Base-by-base conservation (phyloP, 1,140 invertebrate species). In the Bombus impatiens region DNA sequence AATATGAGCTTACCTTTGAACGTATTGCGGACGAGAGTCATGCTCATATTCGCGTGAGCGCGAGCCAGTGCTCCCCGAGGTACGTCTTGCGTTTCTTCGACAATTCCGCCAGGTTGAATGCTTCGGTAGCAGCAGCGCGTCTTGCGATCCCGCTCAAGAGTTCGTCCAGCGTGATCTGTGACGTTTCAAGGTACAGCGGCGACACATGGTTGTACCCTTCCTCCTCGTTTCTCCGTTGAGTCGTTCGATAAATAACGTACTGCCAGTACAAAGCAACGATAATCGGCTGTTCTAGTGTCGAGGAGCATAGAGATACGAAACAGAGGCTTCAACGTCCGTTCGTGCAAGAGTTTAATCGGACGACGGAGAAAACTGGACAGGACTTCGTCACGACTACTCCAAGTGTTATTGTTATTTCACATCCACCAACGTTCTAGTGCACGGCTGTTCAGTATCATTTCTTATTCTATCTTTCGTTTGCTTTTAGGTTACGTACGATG, bases 11-110 rank as follows among this genome's bases (percentile, higher is more conserved):
- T 82, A 95, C 95, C 95, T 95, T 95, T 95, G 79, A 94, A 93
- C 84, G 92, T 86, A 89, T 93, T 95, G 83, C 94, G 92, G 87
- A 94, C 94, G 90, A 95, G 94, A 94, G 95, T 95, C 95, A 95
- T 95, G 93, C 93, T 95, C 95, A 95, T 95, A 95, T 95, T 95
- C 94, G 92, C 92, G 93, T 88, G 57, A 86, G 65, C 84, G 74
- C 84, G 84, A 89, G 74, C 90, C 86, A 85, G 62, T 87, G 87
- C 84, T 89, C 81, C 78, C 84, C 68, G 77, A 71, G 86, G 77
- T 89, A 88, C 77, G 90, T 90, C 87, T 87, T 90, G 86, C 74
- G 89, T 88, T 84, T 84, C 40, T 76, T 84, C 78, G 83, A 89
- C 85, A 84, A 80, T 65, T 86, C 79, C 78, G 87, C 83, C 88